Evolutionary conservation across 1,140 invertebrate genomes (phyloP).

Genomic region (Drosophila trapezifrons): DNA sequence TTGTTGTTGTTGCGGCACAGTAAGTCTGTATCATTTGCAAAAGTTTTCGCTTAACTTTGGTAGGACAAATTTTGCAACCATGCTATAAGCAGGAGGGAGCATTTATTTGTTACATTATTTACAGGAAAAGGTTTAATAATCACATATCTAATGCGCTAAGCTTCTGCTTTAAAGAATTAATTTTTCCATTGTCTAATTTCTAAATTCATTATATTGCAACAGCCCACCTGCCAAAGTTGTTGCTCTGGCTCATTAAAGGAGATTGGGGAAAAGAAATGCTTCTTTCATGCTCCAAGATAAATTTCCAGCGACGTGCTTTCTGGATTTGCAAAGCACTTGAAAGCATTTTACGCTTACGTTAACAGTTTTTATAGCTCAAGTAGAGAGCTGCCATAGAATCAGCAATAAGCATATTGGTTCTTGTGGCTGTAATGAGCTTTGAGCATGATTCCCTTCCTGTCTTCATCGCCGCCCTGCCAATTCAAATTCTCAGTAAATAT

Average conservation of each 20-base stretch:
- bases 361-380: conserved; percentile 77
- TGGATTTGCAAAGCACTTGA: conserved; percentile 79
- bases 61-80: conserved; percentile 18
- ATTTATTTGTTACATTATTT: neutral
- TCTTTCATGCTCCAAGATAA: conserved; percentile 22
- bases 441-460: conserved; percentile 11
- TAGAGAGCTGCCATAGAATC: conserved; percentile 24
- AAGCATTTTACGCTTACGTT: conserved; percentile 82
- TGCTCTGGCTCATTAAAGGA: conserved; percentile 55
- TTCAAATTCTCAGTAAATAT: conserved; percentile 64
- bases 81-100: conserved; percentile 1
- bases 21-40: conserved; percentile 61
- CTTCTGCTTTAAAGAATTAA: neutral
- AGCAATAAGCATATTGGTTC: conserved; percentile 82
- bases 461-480: conserved; percentile 1
- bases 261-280: no score
- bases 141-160: neutral
- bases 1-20: conserved; percentile 29
- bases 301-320: conserved; percentile 34
- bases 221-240: conserved; percentile 28
- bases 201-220: neutral
- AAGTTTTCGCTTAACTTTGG: conserved; percentile 32
- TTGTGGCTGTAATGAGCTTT: conserved; percentile 78
- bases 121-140: neutral
- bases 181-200: neutral